Evolutionary conservation across 2,797 vertebrate genomes (phyloP), one percentile per base, ranked within the genome.

Genomic region (Chlorospingus flavigularis): DNA sequence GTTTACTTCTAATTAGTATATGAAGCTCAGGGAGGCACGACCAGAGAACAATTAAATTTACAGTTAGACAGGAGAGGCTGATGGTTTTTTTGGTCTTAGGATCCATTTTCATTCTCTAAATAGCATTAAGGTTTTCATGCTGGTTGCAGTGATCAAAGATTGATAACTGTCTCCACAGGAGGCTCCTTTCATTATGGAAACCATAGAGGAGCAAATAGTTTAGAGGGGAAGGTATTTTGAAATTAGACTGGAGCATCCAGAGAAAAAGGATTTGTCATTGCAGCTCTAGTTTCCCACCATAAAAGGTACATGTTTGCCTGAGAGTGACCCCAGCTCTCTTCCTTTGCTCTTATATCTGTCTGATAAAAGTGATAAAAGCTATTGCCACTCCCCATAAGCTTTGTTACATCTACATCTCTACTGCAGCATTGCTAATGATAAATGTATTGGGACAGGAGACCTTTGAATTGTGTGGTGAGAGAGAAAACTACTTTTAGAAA

Each of bases 41-140:
- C 5, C 26, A 58, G 13, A 67, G 35, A 70, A 79, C n/a, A 82
- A 66, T 72, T 78, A 78, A 65, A 88, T 43, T 70, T 63, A 66
- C 71, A 54, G 23, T 68, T 90, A 81, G 65, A 55, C 31, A 55
- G 53, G 31, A 54, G 40, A 75, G 13, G 13, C 33, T 78, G 72
- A 11, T 39, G 12, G 2, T 13, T 81, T 61, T 61, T 66, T 61
- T 66, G 11, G 13, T 68, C 24, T 76, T 76, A 24, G 45, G 37
- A 91, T 65, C 26, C 3, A 70, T 86, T 80, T 89, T 86, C 55
- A 63, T 91, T 94, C 54, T 80, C 37, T 86, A 88, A 91, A 92
- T 71, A 83, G 28, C 40, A 55, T 50, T 86, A 76, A 76, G 25
- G 43, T 6, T 76, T 94, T 90, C 91, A 61, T 48, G 83, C 91